These are phyloP conservation scores for Melipona bicolor DNA, from an alignment of 2,888 invertebrate genomes.

Conservation along the genomic window DNA sequence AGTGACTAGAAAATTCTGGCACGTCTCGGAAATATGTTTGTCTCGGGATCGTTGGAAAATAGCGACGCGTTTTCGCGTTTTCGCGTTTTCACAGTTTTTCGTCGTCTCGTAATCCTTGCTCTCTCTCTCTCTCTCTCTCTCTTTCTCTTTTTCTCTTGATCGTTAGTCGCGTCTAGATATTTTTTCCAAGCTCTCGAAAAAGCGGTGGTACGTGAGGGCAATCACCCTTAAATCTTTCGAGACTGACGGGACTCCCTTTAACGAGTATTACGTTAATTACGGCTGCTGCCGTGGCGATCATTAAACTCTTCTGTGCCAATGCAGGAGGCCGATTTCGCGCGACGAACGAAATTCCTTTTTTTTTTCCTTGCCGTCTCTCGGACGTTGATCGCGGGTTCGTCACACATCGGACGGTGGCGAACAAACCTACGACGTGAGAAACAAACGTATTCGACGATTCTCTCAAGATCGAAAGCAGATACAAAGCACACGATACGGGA, in stretches of 20 bases:
- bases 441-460: background rate
- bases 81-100: background rate
- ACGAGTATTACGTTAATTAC: conserved; percentile 71
- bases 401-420: background rate
- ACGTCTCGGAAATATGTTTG: background rate
- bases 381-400: background rate
- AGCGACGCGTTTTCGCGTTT: background rate
- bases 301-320: conserved; percentile 77
- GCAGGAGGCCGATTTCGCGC: conserved; percentile 56
- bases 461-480: too few species aligned
- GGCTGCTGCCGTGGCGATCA: conserved; percentile 59
- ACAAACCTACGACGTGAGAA: background rate
- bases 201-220: conserved; percentile 41
- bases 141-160: conserved; percentile 40
- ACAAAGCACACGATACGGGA: too few species aligned
- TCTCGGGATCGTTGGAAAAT: background rate
- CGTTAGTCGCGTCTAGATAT: conserved; percentile 55
- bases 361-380: background rate
- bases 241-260: conserved; percentile 55
- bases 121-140: conserved; percentile 33
- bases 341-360: conserved; percentile 40
- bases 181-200: conserved; percentile 38
- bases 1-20: background rate
- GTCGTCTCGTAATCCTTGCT: conserved; percentile 33
- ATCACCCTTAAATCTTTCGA: conserved; percentile 49